A percentile compares a stretch with the other conserved stretches of the same genome.
Conservation (phyloP, 2,797 vertebrate species). For the Galagoides demidoff region DNA sequence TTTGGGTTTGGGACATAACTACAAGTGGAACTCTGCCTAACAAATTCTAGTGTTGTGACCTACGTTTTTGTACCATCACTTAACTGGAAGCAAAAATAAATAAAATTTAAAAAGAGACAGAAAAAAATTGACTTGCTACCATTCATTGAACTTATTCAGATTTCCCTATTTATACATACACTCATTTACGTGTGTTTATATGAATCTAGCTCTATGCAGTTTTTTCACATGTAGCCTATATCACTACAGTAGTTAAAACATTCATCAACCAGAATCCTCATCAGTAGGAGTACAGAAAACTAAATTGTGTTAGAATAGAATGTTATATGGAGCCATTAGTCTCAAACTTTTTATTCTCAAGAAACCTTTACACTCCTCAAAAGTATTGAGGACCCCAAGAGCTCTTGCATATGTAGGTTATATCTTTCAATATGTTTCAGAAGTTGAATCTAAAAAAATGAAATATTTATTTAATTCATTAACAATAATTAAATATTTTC, state of each 20-base stretch:
- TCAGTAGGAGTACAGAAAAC: constrained; percentile 16
- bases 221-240: background rate
- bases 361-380: background rate
- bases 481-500: background rate
- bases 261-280: background rate
- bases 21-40: no score
- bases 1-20: no score
- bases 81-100: no score
- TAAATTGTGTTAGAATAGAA: background rate
- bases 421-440: background rate
- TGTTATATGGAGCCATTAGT: background rate
- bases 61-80: no score
- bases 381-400: background rate
- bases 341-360: constrained; percentile 6
- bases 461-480: background rate
- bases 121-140: background rate
- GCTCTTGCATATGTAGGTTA: background rate
- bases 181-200: background rate
- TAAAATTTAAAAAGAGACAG: no score
- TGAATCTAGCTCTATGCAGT: background rate
- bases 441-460: background rate
- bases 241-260: background rate
- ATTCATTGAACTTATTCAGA: background rate
- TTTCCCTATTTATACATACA: background rate
- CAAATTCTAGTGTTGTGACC: no score